These are phyloP conservation scores for Teleiodes luculella DNA, from an alignment of 2,888 invertebrate genomes.

Conservation along the genomic window DNA sequence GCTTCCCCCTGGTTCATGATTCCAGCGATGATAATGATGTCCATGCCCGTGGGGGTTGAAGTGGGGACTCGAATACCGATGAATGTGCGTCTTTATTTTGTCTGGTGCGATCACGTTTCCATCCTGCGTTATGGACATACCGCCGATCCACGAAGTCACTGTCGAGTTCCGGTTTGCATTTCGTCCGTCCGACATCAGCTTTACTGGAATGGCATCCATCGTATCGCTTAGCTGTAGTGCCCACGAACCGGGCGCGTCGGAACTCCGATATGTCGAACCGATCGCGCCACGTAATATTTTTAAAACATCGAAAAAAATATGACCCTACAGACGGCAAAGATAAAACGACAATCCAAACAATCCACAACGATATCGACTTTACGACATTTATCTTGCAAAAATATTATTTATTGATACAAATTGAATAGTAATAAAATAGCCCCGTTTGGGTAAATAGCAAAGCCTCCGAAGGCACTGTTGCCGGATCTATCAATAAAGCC, in stretches of 20 bases:
- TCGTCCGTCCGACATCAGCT: constrained; percentile 75
- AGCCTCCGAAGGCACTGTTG: constrained; percentile 63
- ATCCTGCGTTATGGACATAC: constrained; percentile 75
- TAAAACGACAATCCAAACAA: constrained; percentile 54
- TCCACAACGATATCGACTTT: constrained; percentile 60
- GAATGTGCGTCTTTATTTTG: constrained; percentile 73
- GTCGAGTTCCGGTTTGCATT: constrained; percentile 65
- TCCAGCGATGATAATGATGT: constrained; percentile 73
- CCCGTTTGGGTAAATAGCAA: constrained; percentile 52
- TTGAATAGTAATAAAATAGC: constrained; percentile 39
- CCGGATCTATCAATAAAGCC: constrained; percentile 70
- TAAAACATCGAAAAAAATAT: constrained; percentile 48
- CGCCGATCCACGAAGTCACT: constrained; percentile 74
- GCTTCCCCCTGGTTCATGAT: constrained; percentile 73
- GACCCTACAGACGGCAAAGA: constrained; percentile 53
- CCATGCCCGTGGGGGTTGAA: constrained; percentile 73
- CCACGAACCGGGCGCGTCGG: constrained; percentile 66
- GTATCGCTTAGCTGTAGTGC: constrained; percentile 71
- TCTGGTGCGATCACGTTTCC: constrained; percentile 74
- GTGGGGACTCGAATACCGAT: constrained; percentile 74
- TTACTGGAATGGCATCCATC: constrained; percentile 77
- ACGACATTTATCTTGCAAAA: constrained; percentile 69
- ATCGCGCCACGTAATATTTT: constrained; percentile 59
- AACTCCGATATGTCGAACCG: constrained; percentile 56
- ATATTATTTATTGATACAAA: constrained; percentile 21